Conservation (phyloP, 2,888 invertebrate genomes). For the Acanthosepion esculentum region DNA sequence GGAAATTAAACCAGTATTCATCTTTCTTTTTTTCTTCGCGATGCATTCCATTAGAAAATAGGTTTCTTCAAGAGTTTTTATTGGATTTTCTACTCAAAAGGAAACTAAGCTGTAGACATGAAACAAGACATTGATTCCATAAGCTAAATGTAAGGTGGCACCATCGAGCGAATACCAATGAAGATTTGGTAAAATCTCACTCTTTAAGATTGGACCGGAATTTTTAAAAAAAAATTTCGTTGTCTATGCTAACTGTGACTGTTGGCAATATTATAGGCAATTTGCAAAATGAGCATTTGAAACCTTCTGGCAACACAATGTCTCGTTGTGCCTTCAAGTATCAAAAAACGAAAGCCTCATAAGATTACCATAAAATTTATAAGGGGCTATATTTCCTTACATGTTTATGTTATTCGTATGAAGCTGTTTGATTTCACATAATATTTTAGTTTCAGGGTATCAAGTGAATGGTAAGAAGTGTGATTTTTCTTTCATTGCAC, state of each 20-base stretch:
- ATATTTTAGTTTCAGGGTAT: neutral
- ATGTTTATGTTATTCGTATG: neutral
- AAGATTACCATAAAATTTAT: neutral
- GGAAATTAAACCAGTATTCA: neutral
- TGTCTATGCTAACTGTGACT: slow-evolving; percentile 10
- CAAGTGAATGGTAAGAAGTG: neutral
- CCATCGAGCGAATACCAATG: neutral
- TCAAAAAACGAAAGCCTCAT: neutral
- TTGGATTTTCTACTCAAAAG: neutral
- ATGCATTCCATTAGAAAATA: neutral
- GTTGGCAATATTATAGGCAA: neutral
- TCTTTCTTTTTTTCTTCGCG: neutral
- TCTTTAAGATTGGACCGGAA: neutral
- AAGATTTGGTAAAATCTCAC: neutral
- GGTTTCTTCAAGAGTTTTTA: neutral
- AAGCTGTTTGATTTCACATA: neutral
- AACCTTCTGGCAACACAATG: neutral
- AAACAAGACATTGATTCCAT: neutral
- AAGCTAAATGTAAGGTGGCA: neutral
- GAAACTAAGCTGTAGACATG: neutral
- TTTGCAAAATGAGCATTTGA: slow-evolving; percentile 7
- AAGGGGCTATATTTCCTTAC: neutral
- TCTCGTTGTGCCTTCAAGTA: neutral
- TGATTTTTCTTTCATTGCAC: neutral
- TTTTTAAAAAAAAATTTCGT: neutral